Base-by-base conservation (phyloP, 2,113 vertebrate species). In the Rhinopithecus roxellana region DNA sequence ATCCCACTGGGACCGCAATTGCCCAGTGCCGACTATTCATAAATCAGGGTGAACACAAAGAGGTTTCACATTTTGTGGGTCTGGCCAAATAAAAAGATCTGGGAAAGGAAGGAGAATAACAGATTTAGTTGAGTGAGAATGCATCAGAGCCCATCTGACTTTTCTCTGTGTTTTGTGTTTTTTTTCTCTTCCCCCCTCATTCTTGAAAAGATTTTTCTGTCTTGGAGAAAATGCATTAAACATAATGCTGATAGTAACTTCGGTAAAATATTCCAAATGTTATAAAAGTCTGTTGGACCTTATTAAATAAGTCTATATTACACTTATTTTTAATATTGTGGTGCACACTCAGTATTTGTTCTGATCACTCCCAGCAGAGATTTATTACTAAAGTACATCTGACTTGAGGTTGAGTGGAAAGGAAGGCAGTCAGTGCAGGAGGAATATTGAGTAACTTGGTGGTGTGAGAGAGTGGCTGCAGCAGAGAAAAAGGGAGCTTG, bases 291-390 rank as follows among this genome's bases (percentile, higher is more conserved):
- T 93, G 32, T 59, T 93, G 61, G 86, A 94, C 89, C 83, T 93
- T 67, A 88, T 97, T 97, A 94, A 94, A 89, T 93, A 82, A 40
- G 79, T 95, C 52, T 81, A 12, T 88, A 35, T 95, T 95, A 97
- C 94, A 98, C 98, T 98, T 99, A 98, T 98, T 99, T 99, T 99
- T 99, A 99, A 98, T 99, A 99, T 98, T 96, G 97, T 92, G 90
- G 98, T 94, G 96, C 98, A 98, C 97, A 94, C 97, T 98, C 97
- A 93, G 98, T 98, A 98, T 97, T 98, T 97, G 96, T 98, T 99
- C 98, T 98, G 98, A 99, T 98, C 95, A 96, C 97, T 97, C 96
- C 97, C 97, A 97, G 98, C 96, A 97, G 98, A 99, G 98, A 98
- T 98, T 98, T 98, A 98, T 97, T 98, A 97, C 90, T 86, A 89